Base-by-base conservation (phyloP, 2,797 vertebrate genomes). In the Sebastes baramenuke region DNA sequence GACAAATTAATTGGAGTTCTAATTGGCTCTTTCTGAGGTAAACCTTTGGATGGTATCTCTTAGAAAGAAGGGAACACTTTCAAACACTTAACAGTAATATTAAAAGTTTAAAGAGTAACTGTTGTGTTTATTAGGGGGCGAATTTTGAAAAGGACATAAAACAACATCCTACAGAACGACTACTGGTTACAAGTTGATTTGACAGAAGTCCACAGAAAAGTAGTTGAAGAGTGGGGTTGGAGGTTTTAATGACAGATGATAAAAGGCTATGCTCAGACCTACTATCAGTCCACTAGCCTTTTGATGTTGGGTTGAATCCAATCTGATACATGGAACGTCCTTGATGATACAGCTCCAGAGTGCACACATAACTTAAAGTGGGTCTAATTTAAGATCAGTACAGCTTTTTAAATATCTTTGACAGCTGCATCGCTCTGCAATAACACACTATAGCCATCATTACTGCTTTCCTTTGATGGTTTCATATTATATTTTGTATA, bases 1-100 rank as follows among this genome's bases (percentile, higher is more conserved):
- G 81, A 88, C 91, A 88, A 88, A 84, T 82, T 77, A 89, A 93
- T 94, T 92, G 76, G 60, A 62, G 62, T 78, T 81, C 49, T 83
- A 87, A 93, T 89, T 77, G 74, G 78, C 62, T 82, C 22, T 71
- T 80, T 91, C 42, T 85, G 75, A 88, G 59, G 70, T 83, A 73
- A 87, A 91, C 18, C 67, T 74, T 83, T 83, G 76, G 55, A 89
- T 74, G 18, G n/a, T 84, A 32, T 80, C 75, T 81, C 69, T 80
- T 83, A 76, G 62, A 82, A 73, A 60, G 24, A 11, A 18, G 18
- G 61, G 2, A 77, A 72, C 61, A 67, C 14, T 7, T 8, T 68
- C 18, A 24, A 24, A 72, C 24, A 56, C n/a, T 16, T 6, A 76
- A 64, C 38, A 67, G 70, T 56, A 24, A 22, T 20, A 20, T 6